These are phyloP conservation scores for Antigone vipio DNA, from an alignment of 2,113 vertebrate genomes.

Conservation along the genomic window DNA sequence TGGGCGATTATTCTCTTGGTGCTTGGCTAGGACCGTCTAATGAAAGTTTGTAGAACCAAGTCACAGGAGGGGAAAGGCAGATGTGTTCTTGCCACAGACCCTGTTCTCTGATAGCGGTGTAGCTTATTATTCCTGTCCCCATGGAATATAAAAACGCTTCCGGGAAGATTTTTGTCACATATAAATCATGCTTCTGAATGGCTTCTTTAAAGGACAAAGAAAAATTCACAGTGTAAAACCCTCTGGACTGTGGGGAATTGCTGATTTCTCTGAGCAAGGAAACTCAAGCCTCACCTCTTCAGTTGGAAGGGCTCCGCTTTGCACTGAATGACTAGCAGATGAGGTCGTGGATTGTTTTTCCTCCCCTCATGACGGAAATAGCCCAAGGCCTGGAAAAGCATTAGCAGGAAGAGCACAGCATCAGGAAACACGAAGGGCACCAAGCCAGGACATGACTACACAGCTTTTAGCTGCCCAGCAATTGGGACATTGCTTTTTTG, in stretches of 20 bases:
- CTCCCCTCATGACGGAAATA: neutral
- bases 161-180: neutral
- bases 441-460: neutral
- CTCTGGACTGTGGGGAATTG: neutral
- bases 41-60: neutral
- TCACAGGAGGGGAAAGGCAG: neutral
- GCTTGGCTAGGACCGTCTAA: neutral
- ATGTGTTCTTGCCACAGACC: neutral
- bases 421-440: neutral
- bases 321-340: neutral
- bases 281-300: neutral
- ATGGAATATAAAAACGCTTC: neutral
- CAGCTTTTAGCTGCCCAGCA: neutral
- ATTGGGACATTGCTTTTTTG: neutral
- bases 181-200: neutral
- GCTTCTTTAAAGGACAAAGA: neutral
- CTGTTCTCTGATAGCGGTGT: neutral
- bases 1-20: neutral
- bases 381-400: conserved; percentile 41
- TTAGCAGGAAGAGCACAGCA: conserved; percentile 13
- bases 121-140: neutral
- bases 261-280: neutral
- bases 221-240: neutral
- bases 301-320: neutral
- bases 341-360: neutral